These are phyloP conservation scores for Nysson spinosus DNA, from an alignment of 2,888 invertebrate genomes.

Conservation along the genomic window DNA sequence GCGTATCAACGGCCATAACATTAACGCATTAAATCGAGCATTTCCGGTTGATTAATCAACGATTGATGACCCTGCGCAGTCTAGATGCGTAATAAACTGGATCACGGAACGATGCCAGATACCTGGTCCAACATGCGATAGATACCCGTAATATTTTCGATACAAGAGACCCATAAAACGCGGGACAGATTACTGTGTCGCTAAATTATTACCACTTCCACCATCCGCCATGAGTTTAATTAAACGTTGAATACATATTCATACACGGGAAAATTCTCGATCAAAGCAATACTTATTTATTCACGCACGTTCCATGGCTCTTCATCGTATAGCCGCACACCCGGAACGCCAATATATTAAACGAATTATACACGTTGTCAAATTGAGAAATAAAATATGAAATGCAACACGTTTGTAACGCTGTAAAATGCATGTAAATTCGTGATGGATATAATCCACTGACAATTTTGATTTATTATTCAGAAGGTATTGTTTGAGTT, in stretches of 20 bases:
- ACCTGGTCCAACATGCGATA: slow-evolving; percentile 16
- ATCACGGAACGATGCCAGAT: slow-evolving; percentile 31
- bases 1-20: slow-evolving; percentile 52
- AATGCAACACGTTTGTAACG: neutral
- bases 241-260: slow-evolving; percentile 8
- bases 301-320: neutral
- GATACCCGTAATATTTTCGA: slow-evolving; percentile 16
- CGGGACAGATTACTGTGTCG: slow-evolving; percentile 12
- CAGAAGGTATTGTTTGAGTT: too few species aligned
- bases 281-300: neutral
- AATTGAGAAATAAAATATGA: neutral
- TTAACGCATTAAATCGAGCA: slow-evolving; percentile 64
- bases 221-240: slow-evolving; percentile 10
- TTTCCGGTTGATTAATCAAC: slow-evolving; percentile 63
- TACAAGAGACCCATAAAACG: slow-evolving; percentile 28
- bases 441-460: neutral
- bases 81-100: slow-evolving; percentile 56
- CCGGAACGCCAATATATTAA: neutral
- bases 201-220: neutral
- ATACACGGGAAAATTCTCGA: neutral
- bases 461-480: neutral
- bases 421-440: neutral
- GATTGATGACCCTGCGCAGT: slow-evolving; percentile 64
- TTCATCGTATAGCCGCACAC: neutral
- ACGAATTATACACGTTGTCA: neutral